Evolutionary conservation across 2,888 invertebrate genomes (phyloP), one percentile per base, ranked within the genome.

Genomic region (Eledona agricola): DNA sequence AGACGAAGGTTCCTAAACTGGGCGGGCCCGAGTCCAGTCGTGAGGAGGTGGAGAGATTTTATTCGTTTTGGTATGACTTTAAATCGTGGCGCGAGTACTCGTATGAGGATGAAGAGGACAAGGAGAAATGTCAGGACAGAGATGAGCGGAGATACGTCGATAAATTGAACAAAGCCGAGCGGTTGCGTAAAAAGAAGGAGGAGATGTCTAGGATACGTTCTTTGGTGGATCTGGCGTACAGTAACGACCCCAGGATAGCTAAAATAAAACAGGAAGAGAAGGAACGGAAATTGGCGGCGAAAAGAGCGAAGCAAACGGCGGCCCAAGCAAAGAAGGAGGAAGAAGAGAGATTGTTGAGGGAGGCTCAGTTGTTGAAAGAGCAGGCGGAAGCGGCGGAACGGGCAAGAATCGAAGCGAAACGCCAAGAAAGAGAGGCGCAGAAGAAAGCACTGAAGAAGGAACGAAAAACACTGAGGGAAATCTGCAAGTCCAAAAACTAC

Each of bases 71-170:
- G 99, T 97, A 92, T 75, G 89, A 94, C 68, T 99, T 98, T 78
- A 95, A 96, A 62, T 97, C 98, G 0, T 99, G 99, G 99, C 83
- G 99, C 56, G 99, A 99, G 74, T 99, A 91, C 78, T 98, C 98
- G 1, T 99, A 99, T 74, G 79, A 96, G 62, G 99, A 99, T 73
- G 97, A 98, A 77, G 98, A 99, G 74, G 98, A 98, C 71, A 98
- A 98, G 73, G 96, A 98, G 72, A 93, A 92, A 69, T 98, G 97
- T 1, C 93, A 96, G 73, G 96, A 92, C 76, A 86, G 98, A 1
- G 97, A 97, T 66, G 97, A 97, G 78, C 81, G 99, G 29, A 84
- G 95, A 57, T 98, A 96, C 91, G 98, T 99, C 72, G 99, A 99
- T 72, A 98, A 96, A 77, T 92, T 96, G 75, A 99, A 99, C 75